phyloP scores from a whole-genome alignment of 1,140 invertebrate species.

The Sitobion miscanthi region DNA sequence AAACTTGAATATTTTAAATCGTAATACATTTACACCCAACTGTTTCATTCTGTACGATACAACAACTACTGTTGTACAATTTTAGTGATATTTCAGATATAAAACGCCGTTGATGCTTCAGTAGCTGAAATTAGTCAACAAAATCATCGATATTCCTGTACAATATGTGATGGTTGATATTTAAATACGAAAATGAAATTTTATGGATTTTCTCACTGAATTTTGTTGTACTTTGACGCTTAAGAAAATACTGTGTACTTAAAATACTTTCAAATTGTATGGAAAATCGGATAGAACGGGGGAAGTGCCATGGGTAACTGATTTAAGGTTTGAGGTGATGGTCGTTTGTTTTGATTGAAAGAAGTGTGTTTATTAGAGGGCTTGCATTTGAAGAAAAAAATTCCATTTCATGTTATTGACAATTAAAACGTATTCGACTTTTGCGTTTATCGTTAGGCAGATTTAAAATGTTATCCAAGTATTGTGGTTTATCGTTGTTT shows the following conservation, averaged over 20 bases:
- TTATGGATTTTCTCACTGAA: neutral
- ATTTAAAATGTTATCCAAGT: too few relatives aligned
- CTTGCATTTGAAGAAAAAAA: too few relatives aligned
- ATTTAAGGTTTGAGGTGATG: neutral
- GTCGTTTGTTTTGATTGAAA: neutral
- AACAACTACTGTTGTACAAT: neutral
- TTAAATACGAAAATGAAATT: neutral
- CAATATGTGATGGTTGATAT: neutral
- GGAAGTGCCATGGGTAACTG: neutral
- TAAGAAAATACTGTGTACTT: neutral
- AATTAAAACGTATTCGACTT: too few relatives aligned
- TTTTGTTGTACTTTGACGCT: neutral
- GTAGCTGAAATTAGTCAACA: neutral
- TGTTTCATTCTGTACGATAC: neutral
- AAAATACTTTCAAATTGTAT: neutral
- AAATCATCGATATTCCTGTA: neutral
- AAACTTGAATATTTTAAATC: neutral
- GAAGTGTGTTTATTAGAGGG: neutral
- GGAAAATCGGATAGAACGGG: neutral
- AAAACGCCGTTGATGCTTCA: neutral
- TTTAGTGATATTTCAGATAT: neutral
- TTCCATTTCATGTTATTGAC: too few relatives aligned
- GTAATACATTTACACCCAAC: neutral
- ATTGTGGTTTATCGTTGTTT: too few relatives aligned
- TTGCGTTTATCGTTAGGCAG: too few relatives aligned